A percentile compares a stretch with the other conserved stretches of the same genome.
These are phyloP conservation scores for Limnephilus auricula DNA, from an alignment of 2,888 invertebrate genomes.

Conservation along the genomic window DNA sequence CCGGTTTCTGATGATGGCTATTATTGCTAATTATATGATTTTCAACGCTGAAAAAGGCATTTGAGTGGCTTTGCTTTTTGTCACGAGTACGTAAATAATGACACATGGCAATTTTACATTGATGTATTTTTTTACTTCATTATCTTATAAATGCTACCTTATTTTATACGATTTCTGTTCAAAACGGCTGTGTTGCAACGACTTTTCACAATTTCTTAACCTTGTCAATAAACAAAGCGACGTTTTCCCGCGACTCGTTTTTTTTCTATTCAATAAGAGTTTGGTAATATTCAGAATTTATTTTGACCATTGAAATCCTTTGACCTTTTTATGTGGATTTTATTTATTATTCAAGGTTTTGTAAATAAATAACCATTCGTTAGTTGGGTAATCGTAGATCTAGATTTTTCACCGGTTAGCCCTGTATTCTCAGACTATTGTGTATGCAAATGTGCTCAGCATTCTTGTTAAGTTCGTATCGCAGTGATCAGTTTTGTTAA, in stretches of 20 bases:
- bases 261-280: not conserved
- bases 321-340: not conserved
- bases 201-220: conserved; percentile 28
- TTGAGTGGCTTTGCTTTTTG: not conserved
- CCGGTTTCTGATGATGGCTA: not conserved
- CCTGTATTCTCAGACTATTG: no score
- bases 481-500: not conserved
- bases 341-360: not conserved
- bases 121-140: not conserved
- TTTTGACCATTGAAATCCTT: not conserved
- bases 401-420: not conserved
- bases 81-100: not conserved
- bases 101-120: not conserved
- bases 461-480: no score
- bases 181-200: not conserved
- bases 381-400: not conserved
- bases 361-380: not conserved
- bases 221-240: conserved; percentile 15
- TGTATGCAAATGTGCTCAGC: no score
- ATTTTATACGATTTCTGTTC: not conserved
- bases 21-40: conserved; percentile 19
- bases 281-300: not conserved
- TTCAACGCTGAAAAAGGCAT: not conserved
- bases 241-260: conserved; percentile 3
- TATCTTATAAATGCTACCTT: not conserved